Evolutionary conservation across 2,797 vertebrate genomes (phyloP).

Genomic region (Muscicapa striata): DNA sequence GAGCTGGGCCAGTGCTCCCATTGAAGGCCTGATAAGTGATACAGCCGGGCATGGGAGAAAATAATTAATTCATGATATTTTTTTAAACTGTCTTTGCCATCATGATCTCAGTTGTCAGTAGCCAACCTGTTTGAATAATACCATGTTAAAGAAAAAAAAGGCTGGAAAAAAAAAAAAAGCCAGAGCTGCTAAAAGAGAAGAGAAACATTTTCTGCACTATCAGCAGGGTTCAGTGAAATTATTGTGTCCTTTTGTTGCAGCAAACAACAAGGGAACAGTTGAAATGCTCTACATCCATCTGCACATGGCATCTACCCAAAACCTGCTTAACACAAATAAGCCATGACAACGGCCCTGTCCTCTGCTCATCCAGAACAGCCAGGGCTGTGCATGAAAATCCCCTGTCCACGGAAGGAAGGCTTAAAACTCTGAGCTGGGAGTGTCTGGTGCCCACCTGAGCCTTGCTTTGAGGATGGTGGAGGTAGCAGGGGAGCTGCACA

Average conservation of each 20-base stretch:
- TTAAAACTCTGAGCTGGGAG: background rate
- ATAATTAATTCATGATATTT: slow-evolving; percentile 75
- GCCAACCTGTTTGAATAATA: slow-evolving; percentile 55
- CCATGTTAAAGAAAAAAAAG: background rate
- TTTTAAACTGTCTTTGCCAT: slow-evolving; percentile 49
- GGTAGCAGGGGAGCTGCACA: background rate
- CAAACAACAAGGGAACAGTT: slow-evolving; percentile 25
- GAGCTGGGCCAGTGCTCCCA: slow-evolving; percentile 54
- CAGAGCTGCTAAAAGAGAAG: background rate
- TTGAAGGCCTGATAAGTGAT: slow-evolving; percentile 71
- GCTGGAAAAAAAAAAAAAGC: background rate
- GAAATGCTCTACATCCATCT: slow-evolving; percentile 45
- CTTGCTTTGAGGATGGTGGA: background rate
- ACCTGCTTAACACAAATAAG: background rate
- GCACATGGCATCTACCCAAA: slow-evolving; percentile 47
- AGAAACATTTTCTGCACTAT: background rate
- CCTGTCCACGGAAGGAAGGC: background rate
- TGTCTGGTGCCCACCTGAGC: background rate
- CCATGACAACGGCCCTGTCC: background rate
- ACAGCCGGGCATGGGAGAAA: slow-evolving; percentile 51
- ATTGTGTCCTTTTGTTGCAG: slow-evolving; percentile 3
- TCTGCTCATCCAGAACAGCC: background rate
- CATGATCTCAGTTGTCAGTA: slow-evolving; percentile 62
- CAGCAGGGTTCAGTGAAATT: slow-evolving; percentile 47
- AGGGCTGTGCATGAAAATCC: background rate